phyloP scores from a whole-genome alignment of 2,797 vertebrate species.

The Moxostoma hubbsi region DNA sequence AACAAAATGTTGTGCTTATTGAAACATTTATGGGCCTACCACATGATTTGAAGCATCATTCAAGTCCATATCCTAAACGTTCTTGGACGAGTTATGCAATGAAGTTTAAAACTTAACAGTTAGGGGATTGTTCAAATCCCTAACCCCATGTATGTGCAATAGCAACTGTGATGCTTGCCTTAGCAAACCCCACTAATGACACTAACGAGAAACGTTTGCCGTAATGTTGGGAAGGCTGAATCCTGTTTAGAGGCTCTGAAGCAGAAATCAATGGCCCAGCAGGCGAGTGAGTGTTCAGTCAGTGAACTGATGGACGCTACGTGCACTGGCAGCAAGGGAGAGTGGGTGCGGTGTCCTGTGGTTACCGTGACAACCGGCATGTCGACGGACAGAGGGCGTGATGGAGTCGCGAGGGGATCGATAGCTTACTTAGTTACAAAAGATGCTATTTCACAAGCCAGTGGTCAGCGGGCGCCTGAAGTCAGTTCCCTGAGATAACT shows the following conservation, averaged over 20 bases:
- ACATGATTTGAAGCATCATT: no score
- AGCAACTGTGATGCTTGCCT: no score
- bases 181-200: no score
- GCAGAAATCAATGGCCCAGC: conserved; percentile 84
- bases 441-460: conserved; percentile 97
- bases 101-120: no score
- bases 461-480: conserved; percentile 81
- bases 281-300: conserved; percentile 74
- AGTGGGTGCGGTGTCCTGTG: conserved; percentile 24
- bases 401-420: conserved; percentile 83
- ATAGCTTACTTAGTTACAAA: conserved; percentile 92
- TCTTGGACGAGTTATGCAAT: no score
- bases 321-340: conserved; percentile 25
- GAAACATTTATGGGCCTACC: no score
- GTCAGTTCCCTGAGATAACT: conserved; percentile 77
- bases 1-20: no score
- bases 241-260: conserved; percentile 85
- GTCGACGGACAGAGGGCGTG: conserved; percentile 60
- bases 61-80: no score
- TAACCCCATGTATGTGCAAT: no score
- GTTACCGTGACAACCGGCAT: conserved; percentile 54
- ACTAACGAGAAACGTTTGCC: conserved; percentile 18
- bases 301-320: conserved; percentile 71
- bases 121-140: no score
- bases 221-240: conserved; percentile 79